Evolutionary conservation across 2,113 vertebrate species (phyloP).

Genomic region (Zapornia atra): DNA sequence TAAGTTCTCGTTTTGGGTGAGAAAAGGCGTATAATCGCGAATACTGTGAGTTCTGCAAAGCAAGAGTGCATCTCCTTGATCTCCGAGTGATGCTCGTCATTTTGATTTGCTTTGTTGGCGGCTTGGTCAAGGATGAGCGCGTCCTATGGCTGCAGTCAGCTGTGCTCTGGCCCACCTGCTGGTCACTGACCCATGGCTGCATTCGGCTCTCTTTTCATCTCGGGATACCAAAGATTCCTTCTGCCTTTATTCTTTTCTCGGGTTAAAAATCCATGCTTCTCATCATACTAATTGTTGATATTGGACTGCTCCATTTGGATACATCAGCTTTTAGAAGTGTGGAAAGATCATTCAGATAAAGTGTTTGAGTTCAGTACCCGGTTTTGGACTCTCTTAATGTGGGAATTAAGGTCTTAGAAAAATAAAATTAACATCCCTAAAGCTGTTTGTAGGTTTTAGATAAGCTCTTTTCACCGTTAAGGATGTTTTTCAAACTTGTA

Average conservation of each 20-base stretch:
- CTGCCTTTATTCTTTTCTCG: not conserved
- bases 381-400: not conserved
- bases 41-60: not conserved
- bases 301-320: not conserved
- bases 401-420: not conserved
- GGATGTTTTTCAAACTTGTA: not conserved
- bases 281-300: not conserved
- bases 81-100: not conserved
- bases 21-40: not conserved
- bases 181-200: not conserved
- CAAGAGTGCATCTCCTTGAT: not conserved
- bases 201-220: not conserved
- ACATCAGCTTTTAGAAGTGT: not conserved
- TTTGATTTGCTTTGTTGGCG: not conserved
- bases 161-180: slow-evolving; percentile 44
- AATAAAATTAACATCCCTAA: not conserved
- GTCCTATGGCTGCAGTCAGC: not conserved
- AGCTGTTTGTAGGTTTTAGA: not conserved
- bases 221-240: slow-evolving; percentile 28
- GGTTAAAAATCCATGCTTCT: not conserved
- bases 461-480: not conserved
- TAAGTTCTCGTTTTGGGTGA: not conserved
- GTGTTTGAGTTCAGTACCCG: not conserved
- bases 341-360: not conserved
- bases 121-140: not conserved